Evolutionary conservation across 2,888 invertebrate genomes (phyloP).

Genomic region (Ochropleura leucogaster): DNA sequence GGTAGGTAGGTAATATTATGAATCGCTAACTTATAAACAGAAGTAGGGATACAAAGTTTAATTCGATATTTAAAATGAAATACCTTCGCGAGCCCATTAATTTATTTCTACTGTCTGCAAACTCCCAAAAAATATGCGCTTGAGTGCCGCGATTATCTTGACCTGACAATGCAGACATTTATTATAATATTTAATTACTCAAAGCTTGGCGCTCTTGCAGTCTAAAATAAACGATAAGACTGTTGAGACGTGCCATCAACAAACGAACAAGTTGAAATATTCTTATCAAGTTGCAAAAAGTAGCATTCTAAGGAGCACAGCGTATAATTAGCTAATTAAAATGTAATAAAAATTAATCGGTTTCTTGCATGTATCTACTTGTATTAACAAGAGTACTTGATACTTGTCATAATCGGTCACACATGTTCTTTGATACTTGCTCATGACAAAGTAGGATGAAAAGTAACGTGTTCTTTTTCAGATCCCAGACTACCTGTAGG

Average conservation of each 20-base stretch:
- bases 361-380: constrained; percentile 16
- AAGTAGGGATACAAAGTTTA: not conserved
- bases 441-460: not conserved
- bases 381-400: not conserved
- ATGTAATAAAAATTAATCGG: constrained; percentile 25
- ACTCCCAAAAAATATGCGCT: not conserved
- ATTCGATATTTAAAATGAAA: not conserved
- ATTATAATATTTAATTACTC: not conserved
- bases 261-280: constrained; percentile 1
- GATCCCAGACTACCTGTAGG: not conserved
- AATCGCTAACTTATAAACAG: not conserved
- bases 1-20: too few species aligned
- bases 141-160: not conserved
- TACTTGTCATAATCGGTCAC: not conserved
- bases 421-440: not conserved
- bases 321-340: constrained; percentile 21
- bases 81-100: not conserved
- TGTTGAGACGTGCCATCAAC: not conserved
- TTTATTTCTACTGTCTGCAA: not conserved
- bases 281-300: not conserved
- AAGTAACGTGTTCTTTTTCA: not conserved
- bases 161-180: not conserved
- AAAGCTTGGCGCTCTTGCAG: not conserved
- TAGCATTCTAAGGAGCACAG: not conserved
- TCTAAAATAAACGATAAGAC: not conserved